Conservation (phyloP, 1,140 invertebrate genomes). For the Myzus persicae region DNA sequence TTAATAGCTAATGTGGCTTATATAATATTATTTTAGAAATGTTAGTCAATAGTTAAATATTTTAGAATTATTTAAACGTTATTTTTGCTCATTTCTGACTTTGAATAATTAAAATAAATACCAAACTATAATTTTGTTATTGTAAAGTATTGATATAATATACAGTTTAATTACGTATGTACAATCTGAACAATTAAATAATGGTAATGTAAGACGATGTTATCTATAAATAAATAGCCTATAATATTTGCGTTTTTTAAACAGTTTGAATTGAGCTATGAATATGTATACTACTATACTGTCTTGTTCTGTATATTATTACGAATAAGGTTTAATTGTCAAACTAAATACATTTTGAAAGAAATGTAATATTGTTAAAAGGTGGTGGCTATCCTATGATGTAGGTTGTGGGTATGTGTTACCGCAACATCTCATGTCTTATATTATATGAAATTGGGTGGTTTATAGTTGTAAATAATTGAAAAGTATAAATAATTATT, state of each 20-base stretch:
- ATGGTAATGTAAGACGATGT: neutral
- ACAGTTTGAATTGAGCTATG: too few relatives aligned
- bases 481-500: neutral
- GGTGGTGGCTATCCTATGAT: neutral
- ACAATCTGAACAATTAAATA: neutral
- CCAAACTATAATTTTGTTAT: neutral
- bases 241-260: neutral
- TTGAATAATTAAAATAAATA: too few relatives aligned
- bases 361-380: neutral
- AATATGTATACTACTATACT: neutral
- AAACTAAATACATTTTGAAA: neutral
- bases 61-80: too few relatives aligned
- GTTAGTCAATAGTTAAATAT: neutral
- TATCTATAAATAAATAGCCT: neutral
- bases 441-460: neutral
- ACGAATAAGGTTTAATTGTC: neutral
- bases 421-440: neutral
- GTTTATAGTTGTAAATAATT: neutral
- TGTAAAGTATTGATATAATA: neutral
- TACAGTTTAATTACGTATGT: neutral
- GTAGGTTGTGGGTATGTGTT: neutral
- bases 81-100: too few relatives aligned
- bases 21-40: neutral
- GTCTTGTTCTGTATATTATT: neutral
- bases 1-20: too few relatives aligned